Evolutionary conservation across 2,113 vertebrate genomes (phyloP), one percentile per base, ranked within the genome.

Genomic region (Grantiella picta): DNA sequence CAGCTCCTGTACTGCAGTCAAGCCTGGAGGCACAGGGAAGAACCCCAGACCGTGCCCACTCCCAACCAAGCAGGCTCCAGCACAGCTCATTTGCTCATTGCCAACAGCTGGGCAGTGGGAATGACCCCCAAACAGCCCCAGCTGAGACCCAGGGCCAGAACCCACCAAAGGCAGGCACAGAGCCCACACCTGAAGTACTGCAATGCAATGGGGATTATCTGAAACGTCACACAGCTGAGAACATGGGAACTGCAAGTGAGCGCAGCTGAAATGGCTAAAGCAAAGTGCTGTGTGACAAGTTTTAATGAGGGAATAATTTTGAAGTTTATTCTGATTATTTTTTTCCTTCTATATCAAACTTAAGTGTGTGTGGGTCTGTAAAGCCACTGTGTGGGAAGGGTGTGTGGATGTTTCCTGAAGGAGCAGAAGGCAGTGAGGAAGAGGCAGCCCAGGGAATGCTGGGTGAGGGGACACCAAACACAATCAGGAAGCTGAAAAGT

Each of bases 1-100:
- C 29, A 66, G 7, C 33, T 73, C 21, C 38, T 2, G 0, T 2
- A 0, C 16, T 6, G 0, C 13, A 72, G 2, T 1, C 5, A 16
- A 61, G 0, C 0, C 1, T 11, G 6, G 15, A 36, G 2, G 5
- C 21, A 42, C 8, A 22, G 24, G 2, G 0, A 42, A 65, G 49
- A 71, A 3, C 28, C 28, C 9, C 8, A 59, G 2, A 1, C 1
- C 7, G 0, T 1, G 3, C 28, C 33, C 35, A 7, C 2, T 11
- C 29, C 10, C 14, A 12, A 33, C 17, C 8, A 35, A 7, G 7
- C 54, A 57, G 44, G 27, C 63, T 36, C 19, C 44, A 64, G 19
- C 38, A 35, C 50, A n/a, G 52, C 57, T 35, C 33, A 2, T 63
- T 7, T 27, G 21, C 42, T 72, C 66, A 80, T 13, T 53, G 42